phyloP scores from a whole-genome alignment of 2,797 vertebrate species.

The Myotis vivesi region DNA sequence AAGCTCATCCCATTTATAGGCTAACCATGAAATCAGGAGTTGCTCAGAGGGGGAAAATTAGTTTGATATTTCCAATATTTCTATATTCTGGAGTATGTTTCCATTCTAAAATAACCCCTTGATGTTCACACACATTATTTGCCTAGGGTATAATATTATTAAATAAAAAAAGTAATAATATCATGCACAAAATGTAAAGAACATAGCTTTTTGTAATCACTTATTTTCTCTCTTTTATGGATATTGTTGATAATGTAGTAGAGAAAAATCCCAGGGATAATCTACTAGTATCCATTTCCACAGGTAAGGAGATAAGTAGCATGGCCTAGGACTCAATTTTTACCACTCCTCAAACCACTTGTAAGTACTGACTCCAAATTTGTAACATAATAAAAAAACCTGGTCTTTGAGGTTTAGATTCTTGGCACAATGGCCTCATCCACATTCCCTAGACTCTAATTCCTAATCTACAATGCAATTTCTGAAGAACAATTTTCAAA shows the following conservation, averaged over 20 bases:
- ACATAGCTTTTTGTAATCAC: background rate
- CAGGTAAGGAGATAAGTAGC: background rate
- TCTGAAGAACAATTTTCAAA: conserved; percentile 38
- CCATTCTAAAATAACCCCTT: background rate
- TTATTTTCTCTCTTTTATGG: background rate
- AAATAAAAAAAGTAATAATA: background rate
- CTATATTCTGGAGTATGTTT: background rate
- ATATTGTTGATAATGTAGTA: background rate
- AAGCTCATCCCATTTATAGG: background rate
- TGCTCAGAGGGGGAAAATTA: background rate
- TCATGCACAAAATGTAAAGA: background rate
- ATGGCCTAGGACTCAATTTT: background rate
- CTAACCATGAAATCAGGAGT: background rate
- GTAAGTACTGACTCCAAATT: background rate
- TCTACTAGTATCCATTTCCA: background rate
- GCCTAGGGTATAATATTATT: background rate
- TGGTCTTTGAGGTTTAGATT: background rate
- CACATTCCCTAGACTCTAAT: conserved; percentile 27
- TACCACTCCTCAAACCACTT: background rate
- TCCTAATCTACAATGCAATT: conserved; percentile 40
- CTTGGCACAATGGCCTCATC: background rate
- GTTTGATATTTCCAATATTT: background rate
- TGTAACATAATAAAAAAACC: conserved; percentile 17
- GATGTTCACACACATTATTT: background rate
- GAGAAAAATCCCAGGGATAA: background rate